A percentile compares a stretch with the other conserved stretches of the same genome.
phyloP scores from a whole-genome alignment of 2,797 vertebrate species.

The Setipinna tenuifilis region DNA sequence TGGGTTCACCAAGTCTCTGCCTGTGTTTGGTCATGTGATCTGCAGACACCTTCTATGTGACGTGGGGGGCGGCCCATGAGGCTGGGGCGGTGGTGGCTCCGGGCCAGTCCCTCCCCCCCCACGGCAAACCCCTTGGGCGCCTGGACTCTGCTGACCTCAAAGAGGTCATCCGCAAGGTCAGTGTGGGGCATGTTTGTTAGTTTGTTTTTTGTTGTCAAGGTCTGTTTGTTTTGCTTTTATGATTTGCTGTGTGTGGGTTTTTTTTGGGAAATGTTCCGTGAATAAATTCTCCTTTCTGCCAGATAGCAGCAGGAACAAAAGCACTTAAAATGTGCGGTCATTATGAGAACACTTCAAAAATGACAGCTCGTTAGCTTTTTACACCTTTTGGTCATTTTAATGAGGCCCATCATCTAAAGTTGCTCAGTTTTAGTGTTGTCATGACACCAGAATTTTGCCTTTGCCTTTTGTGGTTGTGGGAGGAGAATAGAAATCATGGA shows the following conservation, averaged over 20 bases:
- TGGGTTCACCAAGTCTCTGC: background rate
- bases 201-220: background rate
- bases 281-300: background rate
- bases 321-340: background rate
- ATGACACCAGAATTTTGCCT: background rate
- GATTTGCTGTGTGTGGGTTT: background rate
- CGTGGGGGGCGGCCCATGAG: slow-evolving; percentile 84
- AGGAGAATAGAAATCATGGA: background rate
- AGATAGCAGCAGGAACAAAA: background rate
- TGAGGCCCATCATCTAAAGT: background rate
- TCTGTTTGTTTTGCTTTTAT: background rate
- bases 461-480: background rate
- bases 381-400: slow-evolving; percentile 5
- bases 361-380: background rate
- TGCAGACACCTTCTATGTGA: slow-evolving; percentile 90
- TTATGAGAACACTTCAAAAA: background rate
- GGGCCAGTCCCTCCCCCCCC: slow-evolving; percentile 84
- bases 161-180: slow-evolving; percentile 91
- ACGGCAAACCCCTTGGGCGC: slow-evolving; percentile 88
- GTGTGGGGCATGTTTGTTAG: slow-evolving; percentile 14
- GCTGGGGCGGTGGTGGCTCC: slow-evolving; percentile 70
- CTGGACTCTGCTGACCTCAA: slow-evolving; percentile 83
- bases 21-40: background rate
- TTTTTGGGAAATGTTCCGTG: background rate
- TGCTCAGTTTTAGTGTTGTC: background rate